Base-by-base conservation (phyloP, 2,113 vertebrate genomes). In the Muntiacus reevesi region DNA sequence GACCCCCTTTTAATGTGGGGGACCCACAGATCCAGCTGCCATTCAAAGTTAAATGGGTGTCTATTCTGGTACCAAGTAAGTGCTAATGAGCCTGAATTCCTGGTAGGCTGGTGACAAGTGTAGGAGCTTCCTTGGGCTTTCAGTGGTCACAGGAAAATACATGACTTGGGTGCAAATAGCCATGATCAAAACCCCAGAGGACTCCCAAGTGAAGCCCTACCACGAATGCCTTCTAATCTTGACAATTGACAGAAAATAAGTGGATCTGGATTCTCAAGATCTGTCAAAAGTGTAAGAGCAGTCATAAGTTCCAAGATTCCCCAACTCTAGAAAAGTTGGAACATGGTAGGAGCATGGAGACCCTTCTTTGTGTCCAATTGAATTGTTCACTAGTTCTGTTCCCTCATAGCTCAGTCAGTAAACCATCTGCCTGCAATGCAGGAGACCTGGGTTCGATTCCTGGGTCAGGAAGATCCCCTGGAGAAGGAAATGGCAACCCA, bases 141-240 rank as follows among this genome's bases (percentile, higher is more conserved):
- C 64, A 57, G 55, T 59, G 27, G 14, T 9, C 60, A 90, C 27
- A 87, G 2, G 28, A 59, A 74, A 86, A 59, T 47, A 16, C 57
- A 40, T 87, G 87, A 62, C 23, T 60, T 50, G 45, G 40, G 12
- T 60, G 36, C n/a, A 89, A 91, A 67, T 3, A n/a, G 19, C 23
- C 62, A n/a, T 54, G n/a, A 84, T 76, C n/a, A 23, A 92, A 95
- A 76, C 13, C 23, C n/a, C 23, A 43, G 47, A 95, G 6, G 89
- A 90, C 50, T 97, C 54, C 82, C 59, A 94, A 87, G 59, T 59
- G 81, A 84, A 96, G 30, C 19, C 36, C 15, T 45, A 67, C 85
- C 36, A 47, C 27, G 2, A 89, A 6, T 57, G 25, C 15, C 13
- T 96, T 94, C 28, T 94, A 62, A 90, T 64, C 54, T 43, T 90